Conservation (phyloP, 2,888 invertebrate species). For the Tanytarsus gracilentus region DNA sequence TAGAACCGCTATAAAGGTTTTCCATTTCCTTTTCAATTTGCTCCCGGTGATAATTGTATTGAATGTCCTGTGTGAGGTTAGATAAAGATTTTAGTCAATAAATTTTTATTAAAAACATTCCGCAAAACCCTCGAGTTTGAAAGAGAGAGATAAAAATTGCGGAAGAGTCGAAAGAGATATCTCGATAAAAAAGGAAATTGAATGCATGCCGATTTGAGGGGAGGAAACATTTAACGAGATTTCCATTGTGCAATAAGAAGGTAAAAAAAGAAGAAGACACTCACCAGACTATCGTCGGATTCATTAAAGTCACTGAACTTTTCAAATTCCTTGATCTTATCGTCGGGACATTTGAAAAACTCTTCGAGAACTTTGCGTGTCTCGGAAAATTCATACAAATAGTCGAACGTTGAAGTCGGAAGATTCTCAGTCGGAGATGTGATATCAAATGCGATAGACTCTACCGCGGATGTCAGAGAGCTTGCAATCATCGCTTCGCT, state of each 20-base stretch:
- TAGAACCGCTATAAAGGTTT: slow-evolving; percentile 3
- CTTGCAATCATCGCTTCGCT: neutral
- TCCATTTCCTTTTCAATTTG: slow-evolving; percentile 29
- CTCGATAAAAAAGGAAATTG: too few relatives aligned
- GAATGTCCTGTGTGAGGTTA: slow-evolving; percentile 31
- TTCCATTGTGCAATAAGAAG: too few relatives aligned
- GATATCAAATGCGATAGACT: neutral
- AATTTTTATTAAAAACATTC: neutral
- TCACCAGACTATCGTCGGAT: slow-evolving; percentile 44
- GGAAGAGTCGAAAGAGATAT: too few relatives aligned
- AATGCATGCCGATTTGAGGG: too few relatives aligned
- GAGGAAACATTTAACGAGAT: too few relatives aligned
- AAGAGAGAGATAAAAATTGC: too few relatives aligned
- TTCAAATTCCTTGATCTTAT: slow-evolving; percentile 49
- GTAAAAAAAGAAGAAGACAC: slow-evolving; percentile 32
- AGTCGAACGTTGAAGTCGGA: slow-evolving; percentile 64
- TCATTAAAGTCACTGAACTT: slow-evolving; percentile 36
- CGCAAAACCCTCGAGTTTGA: too few relatives aligned
- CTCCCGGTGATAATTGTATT: slow-evolving; percentile 32
- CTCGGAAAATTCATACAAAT: slow-evolving; percentile 83
- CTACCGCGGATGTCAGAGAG: neutral
- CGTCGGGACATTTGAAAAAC: slow-evolving; percentile 75
- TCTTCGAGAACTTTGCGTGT: slow-evolving; percentile 84
- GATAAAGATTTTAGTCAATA: neutral
- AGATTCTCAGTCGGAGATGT: slow-evolving; percentile 19